Evolutionary conservation across 2,888 invertebrate species (phyloP), one percentile per base, ranked within the genome.

Genomic region (Empis stercorea): DNA sequence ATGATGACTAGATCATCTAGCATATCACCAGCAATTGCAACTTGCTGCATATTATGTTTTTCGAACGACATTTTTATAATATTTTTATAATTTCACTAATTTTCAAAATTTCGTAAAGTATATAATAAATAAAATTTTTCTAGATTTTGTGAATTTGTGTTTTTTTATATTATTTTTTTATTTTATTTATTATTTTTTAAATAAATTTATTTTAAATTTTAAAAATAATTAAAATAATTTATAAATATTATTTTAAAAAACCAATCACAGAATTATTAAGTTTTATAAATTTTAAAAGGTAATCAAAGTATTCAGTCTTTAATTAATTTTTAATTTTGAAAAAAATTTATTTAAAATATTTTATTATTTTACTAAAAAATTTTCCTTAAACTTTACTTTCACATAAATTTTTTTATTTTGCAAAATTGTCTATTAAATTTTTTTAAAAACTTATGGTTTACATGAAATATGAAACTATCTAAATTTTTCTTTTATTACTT

Each of bases 1-100:
- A 81, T 73, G 58, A 78, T 68, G 60, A 81, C 74, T 68, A 84
- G 81, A 68, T 85, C 84, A 64, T 81, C 81, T 67, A 84, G 75
- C 58, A 82, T 77, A 68, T 83, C 81, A 56, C 83, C 83, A 56
- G 80, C 64, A 73, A 61, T 74, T 66, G 59, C 73, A 70, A 57
- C 74, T 72, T 78, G 65, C 56, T 80, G 62, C 20, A 75, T 64
- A 78, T 81, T 63, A 50, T 63, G 64, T 52, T 63, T 64, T 61
- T 82, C 82, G 62, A 79, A 66, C 61, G 76, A 76, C 78, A 84
- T 79, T 63, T 71, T 75, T 46, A 64, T 59, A 17, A 58, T 56
- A 55, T 61, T 56, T 51, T 56, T 63, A 27, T 27, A 6, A n/a
- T 7, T 27, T 6, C 23, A 27, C 23, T 27, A 27, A 7, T 7